phyloP scores from a whole-genome alignment of 2,888 invertebrate genomes.

The Rhogogaster chlorosoma region DNA sequence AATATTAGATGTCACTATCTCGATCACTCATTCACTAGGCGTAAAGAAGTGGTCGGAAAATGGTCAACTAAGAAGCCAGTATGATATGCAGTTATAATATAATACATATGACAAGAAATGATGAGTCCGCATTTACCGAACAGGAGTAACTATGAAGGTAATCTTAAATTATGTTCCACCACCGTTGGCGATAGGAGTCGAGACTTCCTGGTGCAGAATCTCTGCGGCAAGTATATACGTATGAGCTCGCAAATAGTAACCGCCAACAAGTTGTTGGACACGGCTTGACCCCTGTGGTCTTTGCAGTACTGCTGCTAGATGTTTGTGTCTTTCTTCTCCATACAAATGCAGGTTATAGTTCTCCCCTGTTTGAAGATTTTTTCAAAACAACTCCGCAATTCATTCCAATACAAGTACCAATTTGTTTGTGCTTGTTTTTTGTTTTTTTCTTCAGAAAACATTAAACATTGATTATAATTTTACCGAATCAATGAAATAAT shows the following conservation, averaged over 20 bases:
- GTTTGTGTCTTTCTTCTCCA: slow-evolving; percentile 7
- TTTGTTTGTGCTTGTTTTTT: too few species aligned
- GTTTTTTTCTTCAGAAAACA: neutral
- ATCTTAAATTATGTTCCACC: neutral
- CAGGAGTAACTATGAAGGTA: slow-evolving; percentile 14
- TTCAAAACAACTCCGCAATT: neutral
- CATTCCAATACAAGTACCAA: neutral
- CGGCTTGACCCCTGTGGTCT: slow-evolving; percentile 27
- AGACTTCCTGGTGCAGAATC: slow-evolving; percentile 1
- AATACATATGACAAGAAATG: neutral
- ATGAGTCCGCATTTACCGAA: neutral
- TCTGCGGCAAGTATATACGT: neutral
- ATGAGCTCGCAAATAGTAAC: slow-evolving; percentile 17
- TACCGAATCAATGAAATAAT: neutral
- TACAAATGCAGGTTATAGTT: slow-evolving; percentile 20
- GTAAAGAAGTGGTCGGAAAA: neutral
- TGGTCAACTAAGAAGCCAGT: neutral
- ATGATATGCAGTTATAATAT: neutral
- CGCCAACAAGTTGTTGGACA: slow-evolving; percentile 28
- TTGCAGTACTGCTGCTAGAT: neutral
- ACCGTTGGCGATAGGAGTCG: slow-evolving; percentile 2
- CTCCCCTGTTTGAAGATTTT: neutral
- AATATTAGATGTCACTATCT: neutral
- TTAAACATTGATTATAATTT: neutral
- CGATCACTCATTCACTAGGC: neutral